phyloP scores from a whole-genome alignment of 2,888 invertebrate genomes.

The Pristionchus maxplancki region DNA sequence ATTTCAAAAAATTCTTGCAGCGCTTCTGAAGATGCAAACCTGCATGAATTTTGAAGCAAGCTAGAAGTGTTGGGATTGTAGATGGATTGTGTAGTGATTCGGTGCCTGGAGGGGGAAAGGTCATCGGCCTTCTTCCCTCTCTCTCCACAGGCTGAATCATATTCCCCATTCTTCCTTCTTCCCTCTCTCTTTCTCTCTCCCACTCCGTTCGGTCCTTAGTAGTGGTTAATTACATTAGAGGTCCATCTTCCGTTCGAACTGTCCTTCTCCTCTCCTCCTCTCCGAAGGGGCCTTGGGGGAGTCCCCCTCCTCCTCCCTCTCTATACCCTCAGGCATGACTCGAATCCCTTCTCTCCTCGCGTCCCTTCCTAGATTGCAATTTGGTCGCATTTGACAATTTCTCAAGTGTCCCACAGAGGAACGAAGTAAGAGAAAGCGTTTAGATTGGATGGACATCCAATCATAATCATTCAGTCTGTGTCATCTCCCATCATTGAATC shows the following conservation, averaged over 20 bases:
- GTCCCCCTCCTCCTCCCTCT: background rate
- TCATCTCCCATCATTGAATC: background rate
- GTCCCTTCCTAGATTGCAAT: slow-evolving; percentile 33
- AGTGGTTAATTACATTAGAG: slow-evolving; percentile 43
- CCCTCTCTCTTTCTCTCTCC: background rate
- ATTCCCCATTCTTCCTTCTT: background rate
- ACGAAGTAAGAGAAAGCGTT: slow-evolving; percentile 35
- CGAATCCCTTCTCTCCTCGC: background rate
- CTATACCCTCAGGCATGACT: slow-evolving; percentile 23
- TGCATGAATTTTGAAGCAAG: no score
- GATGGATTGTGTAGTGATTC: no score
- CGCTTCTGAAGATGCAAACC: no score
- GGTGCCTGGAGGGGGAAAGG: slow-evolving; percentile 25
- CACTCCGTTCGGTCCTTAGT: slow-evolving; percentile 42
- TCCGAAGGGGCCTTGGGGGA: slow-evolving; percentile 45
- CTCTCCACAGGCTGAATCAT: slow-evolving; percentile 24
- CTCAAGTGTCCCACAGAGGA: background rate
- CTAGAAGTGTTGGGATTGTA: no score
- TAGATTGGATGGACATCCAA: background rate
- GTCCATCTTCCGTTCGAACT: slow-evolving; percentile 29
- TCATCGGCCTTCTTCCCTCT: background rate
- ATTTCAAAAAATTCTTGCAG: no score
- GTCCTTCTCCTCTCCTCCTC: slow-evolving; percentile 3
- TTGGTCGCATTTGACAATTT: slow-evolving; percentile 46
- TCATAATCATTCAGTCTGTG: background rate